These are phyloP conservation scores for Platichthys flesus DNA, from an alignment of 2,113 vertebrate genomes.

Conservation along the genomic window DNA sequence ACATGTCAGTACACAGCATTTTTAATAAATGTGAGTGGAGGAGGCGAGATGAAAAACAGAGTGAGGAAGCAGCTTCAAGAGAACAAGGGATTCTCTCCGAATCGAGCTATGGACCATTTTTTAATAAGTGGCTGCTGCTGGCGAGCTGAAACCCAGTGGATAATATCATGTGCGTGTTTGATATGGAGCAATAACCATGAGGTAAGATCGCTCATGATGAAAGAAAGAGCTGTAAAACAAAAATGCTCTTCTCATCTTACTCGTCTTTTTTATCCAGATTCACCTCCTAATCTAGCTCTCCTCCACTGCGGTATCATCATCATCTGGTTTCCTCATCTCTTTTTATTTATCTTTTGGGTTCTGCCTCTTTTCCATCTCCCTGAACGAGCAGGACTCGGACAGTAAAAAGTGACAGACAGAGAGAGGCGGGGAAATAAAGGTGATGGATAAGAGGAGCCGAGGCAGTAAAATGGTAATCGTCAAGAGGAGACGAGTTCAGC, in stretches of 20 bases:
- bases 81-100: conserved; percentile 1
- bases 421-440: conserved; percentile 38
- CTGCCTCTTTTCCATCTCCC: background rate
- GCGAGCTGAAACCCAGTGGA: conserved; percentile 15
- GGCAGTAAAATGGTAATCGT: conserved; percentile 51
- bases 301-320: conserved; percentile 5
- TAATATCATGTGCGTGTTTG: conserved; percentile 24
- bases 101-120: conserved; percentile 18
- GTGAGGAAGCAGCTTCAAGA: conserved; percentile 2
- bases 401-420: conserved; percentile 34
- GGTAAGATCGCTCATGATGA: background rate
- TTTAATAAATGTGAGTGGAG: too few relatives aligned
- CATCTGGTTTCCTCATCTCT: conserved; percentile 2
- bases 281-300: conserved; percentile 18
- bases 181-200: conserved; percentile 3
- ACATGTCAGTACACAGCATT: too few relatives aligned
- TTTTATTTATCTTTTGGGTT: background rate
- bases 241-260: background rate
- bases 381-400: conserved; percentile 16
- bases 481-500: conserved; percentile 37
- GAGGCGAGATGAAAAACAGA: background rate
- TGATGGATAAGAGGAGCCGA: conserved; percentile 46
- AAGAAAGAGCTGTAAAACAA: conserved; percentile 22
- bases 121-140: conserved; percentile 33
- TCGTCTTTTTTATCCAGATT: conserved; percentile 14